These are phyloP conservation scores for Xylota segnis DNA, from an alignment of 2,888 invertebrate genomes.

Conservation along the genomic window DNA sequence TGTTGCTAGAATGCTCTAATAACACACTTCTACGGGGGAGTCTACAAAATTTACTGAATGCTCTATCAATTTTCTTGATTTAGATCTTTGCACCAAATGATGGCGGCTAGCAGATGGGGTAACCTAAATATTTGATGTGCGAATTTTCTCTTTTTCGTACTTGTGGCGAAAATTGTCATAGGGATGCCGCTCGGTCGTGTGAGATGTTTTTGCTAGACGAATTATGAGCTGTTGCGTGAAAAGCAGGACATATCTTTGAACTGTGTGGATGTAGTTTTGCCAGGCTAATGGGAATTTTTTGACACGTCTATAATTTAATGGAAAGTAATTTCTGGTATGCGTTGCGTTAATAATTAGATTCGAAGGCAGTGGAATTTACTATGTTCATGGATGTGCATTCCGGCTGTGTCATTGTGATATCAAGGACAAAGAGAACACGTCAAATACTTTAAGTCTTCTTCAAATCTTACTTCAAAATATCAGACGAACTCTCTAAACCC, in stretches of 20 bases:
- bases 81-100: conserved; percentile 49
- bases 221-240: conserved; percentile 5
- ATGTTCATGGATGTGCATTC: no score
- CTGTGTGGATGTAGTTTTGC: background rate
- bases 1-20: conserved; percentile 31
- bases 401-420: no score
- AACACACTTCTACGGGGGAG: conserved; percentile 34
- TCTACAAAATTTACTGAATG: conserved; percentile 50
- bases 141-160: background rate
- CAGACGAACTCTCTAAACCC: no score
- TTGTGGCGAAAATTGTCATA: conserved; percentile 4
- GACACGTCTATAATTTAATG: background rate
- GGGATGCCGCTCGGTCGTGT: background rate
- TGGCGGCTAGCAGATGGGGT: conserved; percentile 26
- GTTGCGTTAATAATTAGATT: no score
- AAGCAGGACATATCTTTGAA: conserved; percentile 7
- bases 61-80: conserved; percentile 63
- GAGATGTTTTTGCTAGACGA: background rate
- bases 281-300: background rate
- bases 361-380: no score
- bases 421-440: no score
- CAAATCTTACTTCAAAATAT: no score
- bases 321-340: no score
- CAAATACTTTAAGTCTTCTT: no score
- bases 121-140: conserved; percentile 26